phyloP scores from a whole-genome alignment of 2,888 invertebrate species.

The Amphipyra berbera region DNA sequence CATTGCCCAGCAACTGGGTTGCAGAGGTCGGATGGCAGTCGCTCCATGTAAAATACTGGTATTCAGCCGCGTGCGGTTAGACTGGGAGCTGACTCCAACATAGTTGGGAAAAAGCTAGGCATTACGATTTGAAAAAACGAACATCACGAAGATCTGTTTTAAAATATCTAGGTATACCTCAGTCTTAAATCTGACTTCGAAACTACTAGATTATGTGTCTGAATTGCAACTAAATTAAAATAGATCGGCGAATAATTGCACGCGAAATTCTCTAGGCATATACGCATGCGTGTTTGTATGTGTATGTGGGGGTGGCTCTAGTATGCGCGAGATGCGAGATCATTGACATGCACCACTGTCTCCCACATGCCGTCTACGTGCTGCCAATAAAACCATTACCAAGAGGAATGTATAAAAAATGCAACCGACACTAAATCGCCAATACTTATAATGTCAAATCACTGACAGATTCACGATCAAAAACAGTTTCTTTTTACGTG shows the following conservation, averaged over 20 bases:
- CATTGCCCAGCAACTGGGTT: no score
- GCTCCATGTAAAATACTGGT: no score
- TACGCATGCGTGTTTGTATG: neutral
- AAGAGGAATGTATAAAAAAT: constrained; percentile 17
- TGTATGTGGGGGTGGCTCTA: constrained; percentile 38
- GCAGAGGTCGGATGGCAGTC: no score
- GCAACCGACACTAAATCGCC: constrained; percentile 25
- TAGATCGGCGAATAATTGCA: constrained; percentile 37
- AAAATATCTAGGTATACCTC: neutral
- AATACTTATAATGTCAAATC: constrained; percentile 23
- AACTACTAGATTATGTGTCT: constrained; percentile 6
- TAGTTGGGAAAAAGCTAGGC: no score
- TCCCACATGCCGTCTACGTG: constrained; percentile 32
- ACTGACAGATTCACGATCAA: constrained; percentile 10
- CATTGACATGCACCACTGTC: constrained; percentile 54
- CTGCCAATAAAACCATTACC: constrained; percentile 54
- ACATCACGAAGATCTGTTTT: neutral
- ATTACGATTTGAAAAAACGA: no score
- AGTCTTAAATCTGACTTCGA: constrained; percentile 30
- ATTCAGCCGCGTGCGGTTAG: no score
- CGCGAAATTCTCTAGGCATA: constrained; percentile 28
- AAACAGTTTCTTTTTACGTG: constrained; percentile 11
- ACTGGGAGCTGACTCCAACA: no score
- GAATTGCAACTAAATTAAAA: constrained; percentile 37
- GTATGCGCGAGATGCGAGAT: constrained; percentile 53